Conservation (phyloP, 2,888 invertebrate genomes). For the Lycophotia porphyrea region DNA sequence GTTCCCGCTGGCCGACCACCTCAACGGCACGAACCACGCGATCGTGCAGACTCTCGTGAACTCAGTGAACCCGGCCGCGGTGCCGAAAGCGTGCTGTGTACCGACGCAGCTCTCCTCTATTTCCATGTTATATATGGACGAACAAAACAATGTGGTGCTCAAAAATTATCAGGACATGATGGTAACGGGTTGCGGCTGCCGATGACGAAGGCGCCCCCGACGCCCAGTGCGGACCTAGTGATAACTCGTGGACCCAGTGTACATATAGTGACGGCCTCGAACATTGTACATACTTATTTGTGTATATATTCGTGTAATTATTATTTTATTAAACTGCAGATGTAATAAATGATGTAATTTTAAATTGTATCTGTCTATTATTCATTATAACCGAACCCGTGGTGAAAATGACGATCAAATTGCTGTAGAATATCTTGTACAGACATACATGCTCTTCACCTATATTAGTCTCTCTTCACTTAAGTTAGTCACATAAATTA, state of each 20-base stretch:
- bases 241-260: conserved; percentile 89
- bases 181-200: conserved; percentile 99
- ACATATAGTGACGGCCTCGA: conserved; percentile 89
- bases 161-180: conserved; percentile 99
- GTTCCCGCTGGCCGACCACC: conserved; percentile 97
- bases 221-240: conserved; percentile 85
- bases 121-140: conserved; percentile 99
- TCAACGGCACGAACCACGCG: conserved; percentile 99
- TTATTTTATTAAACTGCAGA: conserved; percentile 89
- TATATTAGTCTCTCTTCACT: too few species aligned
- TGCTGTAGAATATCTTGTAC: background rate
- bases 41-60: conserved; percentile 99
- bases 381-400: conserved; percentile 46
- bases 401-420: conserved; percentile 1
- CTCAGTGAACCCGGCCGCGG: conserved; percentile 96
- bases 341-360: conserved; percentile 88
- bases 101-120: conserved; percentile 98
- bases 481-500: too few species aligned
- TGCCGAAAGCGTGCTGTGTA: conserved; percentile 99
- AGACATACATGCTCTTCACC: too few species aligned
- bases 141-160: conserved; percentile 98
- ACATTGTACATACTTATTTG: conserved; percentile 87
- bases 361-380: conserved; percentile 67
- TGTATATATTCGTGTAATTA: conserved; percentile 90
- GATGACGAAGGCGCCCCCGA: conserved; percentile 91